phyloP scores from a whole-genome alignment of 2,888 invertebrate genomes.

The Antitype chi region DNA sequence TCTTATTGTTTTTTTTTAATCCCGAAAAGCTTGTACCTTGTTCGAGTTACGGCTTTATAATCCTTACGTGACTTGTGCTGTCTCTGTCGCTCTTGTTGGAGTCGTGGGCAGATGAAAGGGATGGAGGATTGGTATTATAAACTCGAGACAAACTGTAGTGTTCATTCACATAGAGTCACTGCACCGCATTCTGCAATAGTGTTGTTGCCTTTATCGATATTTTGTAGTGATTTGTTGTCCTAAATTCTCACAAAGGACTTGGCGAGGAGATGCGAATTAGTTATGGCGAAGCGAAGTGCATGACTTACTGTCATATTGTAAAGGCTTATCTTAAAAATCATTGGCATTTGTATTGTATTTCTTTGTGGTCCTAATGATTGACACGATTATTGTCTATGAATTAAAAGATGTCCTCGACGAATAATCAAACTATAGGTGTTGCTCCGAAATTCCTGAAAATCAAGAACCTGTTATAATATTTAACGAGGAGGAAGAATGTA shows the following conservation, averaged over 20 bases:
- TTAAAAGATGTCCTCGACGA: no score
- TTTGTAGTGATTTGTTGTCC: constrained; percentile 28
- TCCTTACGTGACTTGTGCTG: constrained; percentile 75
- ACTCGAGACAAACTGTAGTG: constrained; percentile 77
- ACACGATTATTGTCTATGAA: no score
- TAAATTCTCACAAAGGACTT: not conserved
- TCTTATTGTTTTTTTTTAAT: constrained; percentile 72
- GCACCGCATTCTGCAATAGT: constrained; percentile 87
- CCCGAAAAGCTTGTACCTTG: constrained; percentile 73
- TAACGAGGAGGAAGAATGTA: no score
- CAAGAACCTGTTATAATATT: no score
- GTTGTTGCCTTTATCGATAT: constrained; percentile 70
- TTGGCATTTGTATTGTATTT: no score
- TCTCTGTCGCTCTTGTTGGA: constrained; percentile 65
- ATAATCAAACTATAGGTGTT: no score
- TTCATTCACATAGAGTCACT: constrained; percentile 87
- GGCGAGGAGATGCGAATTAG: not conserved
- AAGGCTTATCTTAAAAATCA: no score
- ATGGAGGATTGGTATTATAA: constrained; percentile 69
- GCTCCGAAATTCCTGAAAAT: no score
- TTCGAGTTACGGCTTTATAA: constrained; percentile 84
- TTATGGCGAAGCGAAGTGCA: no score
- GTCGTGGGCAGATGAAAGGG: constrained; percentile 59
- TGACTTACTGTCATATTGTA: no score
- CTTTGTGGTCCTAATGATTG: no score